A percentile compares a stretch with the other conserved stretches of the same genome.
Conservation (phyloP, 2,113 vertebrate species). For the Semicossyphus pulcher region DNA sequence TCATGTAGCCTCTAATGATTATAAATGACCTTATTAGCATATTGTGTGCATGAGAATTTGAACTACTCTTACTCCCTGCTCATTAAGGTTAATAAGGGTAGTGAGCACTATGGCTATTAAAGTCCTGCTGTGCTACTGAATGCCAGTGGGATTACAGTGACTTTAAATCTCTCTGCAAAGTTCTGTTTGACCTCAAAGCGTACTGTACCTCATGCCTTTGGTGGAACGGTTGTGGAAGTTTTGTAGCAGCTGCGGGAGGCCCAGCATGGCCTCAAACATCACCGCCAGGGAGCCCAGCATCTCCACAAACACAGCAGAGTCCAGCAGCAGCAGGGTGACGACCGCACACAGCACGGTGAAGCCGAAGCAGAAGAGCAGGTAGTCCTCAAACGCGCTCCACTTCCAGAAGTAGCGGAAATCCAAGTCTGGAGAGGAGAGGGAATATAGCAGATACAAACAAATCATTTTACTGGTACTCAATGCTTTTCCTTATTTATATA, state of each 20-base stretch:
- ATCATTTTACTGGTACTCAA: not conserved
- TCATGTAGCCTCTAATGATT: slow-evolving; percentile 13
- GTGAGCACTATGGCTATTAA: not conserved
- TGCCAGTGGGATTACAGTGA: not conserved
- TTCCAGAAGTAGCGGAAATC: slow-evolving; percentile 84
- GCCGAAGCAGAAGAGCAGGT: slow-evolving; percentile 84
- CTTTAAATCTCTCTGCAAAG: not conserved
- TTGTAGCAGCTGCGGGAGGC: slow-evolving; percentile 86
- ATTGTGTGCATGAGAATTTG: slow-evolving; percentile 19
- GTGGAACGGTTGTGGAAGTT: slow-evolving; percentile 85
- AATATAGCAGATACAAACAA: not conserved
- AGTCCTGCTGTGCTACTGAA: not conserved
- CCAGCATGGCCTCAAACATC: slow-evolving; percentile 86
- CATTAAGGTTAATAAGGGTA: slow-evolving; percentile 25
- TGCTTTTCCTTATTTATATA: not conserved
- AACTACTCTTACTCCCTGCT: slow-evolving; percentile 22
- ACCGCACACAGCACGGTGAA: slow-evolving; percentile 80
- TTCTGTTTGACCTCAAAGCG: slow-evolving; percentile 9
- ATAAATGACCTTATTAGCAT: slow-evolving; percentile 53
- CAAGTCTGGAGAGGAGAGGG: slow-evolving; percentile 75
- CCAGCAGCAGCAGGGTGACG: slow-evolving; percentile 82
- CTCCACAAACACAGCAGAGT: slow-evolving; percentile 83
- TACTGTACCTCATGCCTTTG: slow-evolving; percentile 85
- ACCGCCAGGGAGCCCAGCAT: slow-evolving; percentile 82
- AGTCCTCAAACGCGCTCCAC: slow-evolving; percentile 86